A percentile compares a stretch with the other conserved stretches of the same genome.
Conservation (phyloP, 1,140 invertebrate species). For the Sycophila sp. region DNA sequence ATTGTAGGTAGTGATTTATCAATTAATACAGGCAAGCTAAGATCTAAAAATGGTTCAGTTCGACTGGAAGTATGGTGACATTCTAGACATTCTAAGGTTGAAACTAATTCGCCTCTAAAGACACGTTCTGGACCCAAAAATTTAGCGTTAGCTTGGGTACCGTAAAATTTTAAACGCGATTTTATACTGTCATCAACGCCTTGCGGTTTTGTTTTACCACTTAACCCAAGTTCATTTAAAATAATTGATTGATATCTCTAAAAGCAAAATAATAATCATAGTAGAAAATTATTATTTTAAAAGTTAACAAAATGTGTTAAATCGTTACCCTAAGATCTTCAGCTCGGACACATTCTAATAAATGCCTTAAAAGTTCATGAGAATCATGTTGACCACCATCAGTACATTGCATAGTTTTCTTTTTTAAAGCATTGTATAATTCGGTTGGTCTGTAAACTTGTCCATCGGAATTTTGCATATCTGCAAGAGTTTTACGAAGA, state of each 20-base stretch:
- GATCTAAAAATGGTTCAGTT: constrained; percentile 92
- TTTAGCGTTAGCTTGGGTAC: constrained; percentile 81
- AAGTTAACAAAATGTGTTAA: neutral
- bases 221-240: constrained; percentile 75
- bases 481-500: constrained; percentile 55
- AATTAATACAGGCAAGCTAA: constrained; percentile 87
- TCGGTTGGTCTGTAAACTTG: constrained; percentile 76
- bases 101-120: constrained; percentile 90
- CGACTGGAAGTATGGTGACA: constrained; percentile 87
- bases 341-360: constrained; percentile 83
- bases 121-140: constrained; percentile 80
- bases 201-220: constrained; percentile 73
- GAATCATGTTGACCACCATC: constrained; percentile 97
- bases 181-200: constrained; percentile 79
- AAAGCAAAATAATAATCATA: constrained; percentile 48
- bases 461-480: constrained; percentile 63
- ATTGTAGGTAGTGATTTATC: constrained; percentile 75
- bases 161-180: constrained; percentile 81
- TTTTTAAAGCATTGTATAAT: constrained; percentile 80
- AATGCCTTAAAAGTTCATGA: constrained; percentile 90
- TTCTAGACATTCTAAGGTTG: constrained; percentile 88
- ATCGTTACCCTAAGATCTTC: constrained; percentile 57
- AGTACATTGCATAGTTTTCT: constrained; percentile 84
- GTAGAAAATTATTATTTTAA: neutral
- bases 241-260: constrained; percentile 83